A percentile compares a stretch with the other conserved stretches of the same genome.
Evolutionary conservation across 2,113 vertebrate genomes (phyloP).

Genomic region (Trachemys scripta): DNA sequence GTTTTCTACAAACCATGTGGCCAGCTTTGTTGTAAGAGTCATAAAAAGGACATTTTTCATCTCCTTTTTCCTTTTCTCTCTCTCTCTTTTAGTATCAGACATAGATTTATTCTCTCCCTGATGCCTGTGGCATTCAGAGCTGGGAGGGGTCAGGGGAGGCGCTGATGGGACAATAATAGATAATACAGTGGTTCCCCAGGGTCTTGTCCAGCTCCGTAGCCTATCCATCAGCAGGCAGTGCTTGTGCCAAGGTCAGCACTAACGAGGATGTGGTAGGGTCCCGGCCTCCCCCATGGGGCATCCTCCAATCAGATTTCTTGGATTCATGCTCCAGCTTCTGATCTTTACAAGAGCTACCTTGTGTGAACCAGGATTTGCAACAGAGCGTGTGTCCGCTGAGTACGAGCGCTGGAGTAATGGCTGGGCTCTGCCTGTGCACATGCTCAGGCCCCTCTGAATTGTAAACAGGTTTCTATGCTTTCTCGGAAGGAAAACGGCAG

Average conservation of each 20-base stretch:
- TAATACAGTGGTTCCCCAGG: constrained; percentile 88
- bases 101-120: constrained; percentile 95
- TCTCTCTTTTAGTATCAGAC: constrained; percentile 82
- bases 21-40: constrained; percentile 72
- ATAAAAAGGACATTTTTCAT: constrained; percentile 80
- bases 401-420: accelerated
- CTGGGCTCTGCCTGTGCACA: accelerated
- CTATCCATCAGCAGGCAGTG: constrained; percentile 93
- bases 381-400: background rate
- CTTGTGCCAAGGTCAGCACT: constrained; percentile 96
- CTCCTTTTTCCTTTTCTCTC: constrained; percentile 68
- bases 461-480: background rate
- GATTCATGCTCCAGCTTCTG: background rate
- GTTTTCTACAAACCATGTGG: constrained; percentile 41
- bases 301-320: constrained; percentile 31
- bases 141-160: constrained; percentile 83
- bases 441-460: background rate
- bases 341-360: constrained; percentile 46
- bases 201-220: constrained; percentile 90
- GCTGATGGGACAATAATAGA: constrained; percentile 94
- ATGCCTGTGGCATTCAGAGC: constrained; percentile 82
- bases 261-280: constrained; percentile 93
- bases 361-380: background rate
- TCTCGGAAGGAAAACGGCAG: background rate
- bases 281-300: constrained; percentile 71